These are phyloP conservation scores for Phragmatobia fuliginosa DNA, from an alignment of 2,888 invertebrate species.

Conservation along the genomic window DNA sequence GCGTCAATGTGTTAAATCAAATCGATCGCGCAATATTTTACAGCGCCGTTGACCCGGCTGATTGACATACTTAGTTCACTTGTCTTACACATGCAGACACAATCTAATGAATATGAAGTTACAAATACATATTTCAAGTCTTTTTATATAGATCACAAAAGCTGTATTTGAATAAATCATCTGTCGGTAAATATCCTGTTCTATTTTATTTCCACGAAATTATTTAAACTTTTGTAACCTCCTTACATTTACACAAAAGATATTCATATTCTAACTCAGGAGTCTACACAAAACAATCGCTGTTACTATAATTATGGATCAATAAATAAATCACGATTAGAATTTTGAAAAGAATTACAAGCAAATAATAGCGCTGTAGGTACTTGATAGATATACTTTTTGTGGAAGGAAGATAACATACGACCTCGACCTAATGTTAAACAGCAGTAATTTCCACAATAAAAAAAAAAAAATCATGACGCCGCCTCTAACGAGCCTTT, in stretches of 20 bases:
- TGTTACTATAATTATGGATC: neutral
- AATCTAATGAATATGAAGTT: too few relatives aligned
- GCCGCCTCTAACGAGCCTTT: neutral
- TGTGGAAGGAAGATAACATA: neutral
- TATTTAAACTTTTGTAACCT: too few relatives aligned
- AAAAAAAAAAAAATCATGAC: neutral
- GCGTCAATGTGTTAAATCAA: neutral
- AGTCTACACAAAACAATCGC: too few relatives aligned
- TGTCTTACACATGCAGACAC: neutral
- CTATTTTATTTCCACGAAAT: too few relatives aligned
- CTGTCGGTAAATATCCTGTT: too few relatives aligned
- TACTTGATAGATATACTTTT: neutral
- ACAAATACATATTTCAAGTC: too few relatives aligned
- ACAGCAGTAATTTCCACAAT: neutral
- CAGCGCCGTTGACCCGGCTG: neutral
- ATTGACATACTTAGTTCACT: neutral
- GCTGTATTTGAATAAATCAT: too few relatives aligned
- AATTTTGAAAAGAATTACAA: neutral
- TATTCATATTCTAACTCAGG: too few relatives aligned
- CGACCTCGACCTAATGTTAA: neutral
- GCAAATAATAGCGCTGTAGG: neutral
- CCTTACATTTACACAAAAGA: too few relatives aligned
- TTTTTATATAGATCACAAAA: too few relatives aligned
- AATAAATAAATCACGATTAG: neutral
- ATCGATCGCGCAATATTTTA: neutral